A percentile compares a stretch with the other conserved stretches of the same genome.
Evolutionary conservation across 1,140 invertebrate genomes (phyloP).

Genomic region (Drosophila elegans): DNA sequence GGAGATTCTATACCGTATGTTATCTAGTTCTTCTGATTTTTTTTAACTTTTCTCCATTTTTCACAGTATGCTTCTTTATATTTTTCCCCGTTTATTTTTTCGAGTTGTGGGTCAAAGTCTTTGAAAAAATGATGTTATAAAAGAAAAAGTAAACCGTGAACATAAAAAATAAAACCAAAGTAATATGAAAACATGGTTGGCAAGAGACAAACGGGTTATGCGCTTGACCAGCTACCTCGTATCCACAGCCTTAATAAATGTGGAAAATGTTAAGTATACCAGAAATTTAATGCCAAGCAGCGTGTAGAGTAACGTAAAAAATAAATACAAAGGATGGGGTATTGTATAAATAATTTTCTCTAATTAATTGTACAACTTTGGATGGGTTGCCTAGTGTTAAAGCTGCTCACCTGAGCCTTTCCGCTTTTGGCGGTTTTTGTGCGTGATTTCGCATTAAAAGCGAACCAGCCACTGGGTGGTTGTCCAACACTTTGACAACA

Average conservation of each 20-base stretch:
- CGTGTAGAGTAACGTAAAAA: conserved; percentile 38
- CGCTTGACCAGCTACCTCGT: conserved; percentile 17
- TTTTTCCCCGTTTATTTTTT: conserved; percentile 31
- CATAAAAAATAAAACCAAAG: conserved; percentile 54
- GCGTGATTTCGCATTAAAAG: conserved; percentile 34
- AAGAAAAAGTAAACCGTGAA: conserved; percentile 61
- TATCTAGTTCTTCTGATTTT: neutral
- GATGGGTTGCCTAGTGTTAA: conserved; percentile 8
- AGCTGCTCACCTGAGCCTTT: conserved; percentile 41
- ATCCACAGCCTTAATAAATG: conserved; percentile 54
- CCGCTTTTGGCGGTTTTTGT: conserved; percentile 62
- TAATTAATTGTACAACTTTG: conserved; percentile 74
- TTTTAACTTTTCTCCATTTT: neutral
- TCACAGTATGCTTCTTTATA: neutral
- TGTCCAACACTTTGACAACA: conserved; percentile 64
- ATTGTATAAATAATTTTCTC: conserved; percentile 73
- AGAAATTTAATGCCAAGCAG: conserved; percentile 63
- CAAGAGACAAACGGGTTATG: conserved; percentile 67
- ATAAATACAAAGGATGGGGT: conserved; percentile 30
- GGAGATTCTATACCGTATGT: neutral
- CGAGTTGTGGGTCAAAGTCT: conserved; percentile 74
- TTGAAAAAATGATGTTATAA: conserved; percentile 73
- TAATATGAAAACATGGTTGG: conserved; percentile 67
- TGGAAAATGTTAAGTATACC: conserved; percentile 77
- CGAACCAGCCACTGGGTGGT: conserved; percentile 23